Evolutionary conservation across 2,888 invertebrate species (phyloP).

Genomic region (Corbicula japonica): DNA sequence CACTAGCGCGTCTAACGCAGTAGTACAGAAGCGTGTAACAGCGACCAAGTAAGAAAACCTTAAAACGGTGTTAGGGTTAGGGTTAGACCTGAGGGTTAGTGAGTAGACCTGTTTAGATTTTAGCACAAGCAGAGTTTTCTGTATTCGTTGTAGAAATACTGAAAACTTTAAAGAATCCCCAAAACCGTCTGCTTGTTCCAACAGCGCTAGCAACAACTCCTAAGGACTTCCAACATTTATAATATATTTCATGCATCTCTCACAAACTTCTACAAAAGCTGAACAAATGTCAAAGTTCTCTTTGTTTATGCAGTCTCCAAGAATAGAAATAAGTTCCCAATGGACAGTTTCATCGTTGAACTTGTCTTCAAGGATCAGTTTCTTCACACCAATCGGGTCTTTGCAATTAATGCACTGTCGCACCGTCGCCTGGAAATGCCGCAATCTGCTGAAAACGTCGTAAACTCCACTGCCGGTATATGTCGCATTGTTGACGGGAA

Average conservation of each 20-base stretch:
- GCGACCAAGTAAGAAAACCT: too few relatives aligned
- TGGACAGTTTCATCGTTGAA: slow-evolving; percentile 71
- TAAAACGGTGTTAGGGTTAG: too few relatives aligned
- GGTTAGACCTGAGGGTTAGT: too few relatives aligned
- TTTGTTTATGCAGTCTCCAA: slow-evolving; percentile 81
- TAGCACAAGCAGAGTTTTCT: slow-evolving; percentile 89
- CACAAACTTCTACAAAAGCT: slow-evolving; percentile 89
- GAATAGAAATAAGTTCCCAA: slow-evolving; percentile 84
- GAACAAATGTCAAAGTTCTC: slow-evolving; percentile 72
- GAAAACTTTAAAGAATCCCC: slow-evolving; percentile 91
- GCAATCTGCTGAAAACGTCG: too few relatives aligned
- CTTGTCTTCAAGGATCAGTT: slow-evolving; percentile 76
- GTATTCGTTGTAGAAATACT: slow-evolving; percentile 90
- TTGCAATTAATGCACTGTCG: slow-evolving; percentile 68
- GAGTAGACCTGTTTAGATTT: slow-evolving; percentile 90
- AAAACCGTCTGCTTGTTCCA: slow-evolving; percentile 92
- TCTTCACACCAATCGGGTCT: slow-evolving; percentile 74
- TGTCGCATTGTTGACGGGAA: too few relatives aligned
- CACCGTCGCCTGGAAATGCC: too few relatives aligned
- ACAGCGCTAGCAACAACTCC: slow-evolving; percentile 92
- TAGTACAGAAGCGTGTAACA: too few relatives aligned
- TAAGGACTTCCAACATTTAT: slow-evolving; percentile 90
- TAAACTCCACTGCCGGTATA: too few relatives aligned
- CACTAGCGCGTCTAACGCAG: too few relatives aligned
- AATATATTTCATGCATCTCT: slow-evolving; percentile 89